A percentile compares a stretch with the other conserved stretches of the same genome.
phyloP scores from a whole-genome alignment of 2,888 invertebrate genomes.

The Serrognathus titanus region DNA sequence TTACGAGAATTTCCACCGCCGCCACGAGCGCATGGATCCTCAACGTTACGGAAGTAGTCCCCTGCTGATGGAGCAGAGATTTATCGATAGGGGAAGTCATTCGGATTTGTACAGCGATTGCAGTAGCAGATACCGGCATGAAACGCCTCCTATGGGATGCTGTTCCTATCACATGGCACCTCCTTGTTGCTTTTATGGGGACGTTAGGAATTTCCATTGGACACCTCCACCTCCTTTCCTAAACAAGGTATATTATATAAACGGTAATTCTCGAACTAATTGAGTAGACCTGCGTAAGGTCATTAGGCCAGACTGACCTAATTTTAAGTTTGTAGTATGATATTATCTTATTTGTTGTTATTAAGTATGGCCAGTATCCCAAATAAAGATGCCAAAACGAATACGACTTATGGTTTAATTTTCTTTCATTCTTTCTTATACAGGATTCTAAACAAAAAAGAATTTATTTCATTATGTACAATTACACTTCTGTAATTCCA shows the following conservation, averaged over 20 bases:
- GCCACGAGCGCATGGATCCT: constrained; percentile 54
- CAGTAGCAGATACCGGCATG: constrained; percentile 22
- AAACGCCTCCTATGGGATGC: constrained; percentile 36
- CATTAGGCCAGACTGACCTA: too few species aligned
- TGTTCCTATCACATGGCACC: constrained; percentile 44
- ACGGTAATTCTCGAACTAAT: too few species aligned
- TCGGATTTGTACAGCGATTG: constrained; percentile 46
- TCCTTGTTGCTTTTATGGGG: constrained; percentile 41
- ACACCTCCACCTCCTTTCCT: constrained; percentile 19
- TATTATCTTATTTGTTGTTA: too few species aligned
- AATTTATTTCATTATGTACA: too few species aligned
- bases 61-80: constrained; percentile 43
- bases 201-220: constrained; percentile 41
- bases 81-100: constrained; percentile 42
- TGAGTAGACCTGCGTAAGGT: too few species aligned
- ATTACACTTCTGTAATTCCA: too few species aligned
- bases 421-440: too few species aligned
- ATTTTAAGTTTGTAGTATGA: too few species aligned
- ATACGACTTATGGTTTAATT: too few species aligned
- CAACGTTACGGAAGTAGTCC: constrained; percentile 51
- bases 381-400: too few species aligned
- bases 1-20: constrained; percentile 58
- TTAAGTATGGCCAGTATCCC: too few species aligned
- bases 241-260: constrained; percentile 21
- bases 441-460: too few species aligned